phyloP scores from a whole-genome alignment of 2,888 invertebrate genomes.

The Alentia gelatinosa region DNA sequence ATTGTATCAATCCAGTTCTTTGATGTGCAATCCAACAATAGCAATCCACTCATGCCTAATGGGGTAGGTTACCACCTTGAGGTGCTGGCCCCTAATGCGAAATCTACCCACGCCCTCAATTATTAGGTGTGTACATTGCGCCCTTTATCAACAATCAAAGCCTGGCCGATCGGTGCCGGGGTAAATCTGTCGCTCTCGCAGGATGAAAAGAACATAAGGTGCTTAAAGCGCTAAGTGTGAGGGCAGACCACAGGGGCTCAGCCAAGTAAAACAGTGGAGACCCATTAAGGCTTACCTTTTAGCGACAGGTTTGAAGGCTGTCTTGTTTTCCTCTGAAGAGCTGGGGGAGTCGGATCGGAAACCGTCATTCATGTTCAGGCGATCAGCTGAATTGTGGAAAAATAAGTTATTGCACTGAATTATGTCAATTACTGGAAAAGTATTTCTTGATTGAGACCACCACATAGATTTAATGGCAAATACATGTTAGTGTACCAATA shows the following conservation, averaged over 20 bases:
- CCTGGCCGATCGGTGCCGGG: neutral
- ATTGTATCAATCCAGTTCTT: neutral
- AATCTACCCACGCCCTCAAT: neutral
- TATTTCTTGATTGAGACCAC: no score
- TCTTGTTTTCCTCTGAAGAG: constrained; percentile 41
- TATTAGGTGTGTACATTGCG: constrained; percentile 4
- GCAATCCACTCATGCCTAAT: constrained; percentile 4
- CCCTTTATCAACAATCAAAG: constrained; percentile 28
- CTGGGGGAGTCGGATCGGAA: constrained; percentile 5
- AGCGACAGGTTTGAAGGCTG: constrained; percentile 34
- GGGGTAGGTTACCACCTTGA: neutral
- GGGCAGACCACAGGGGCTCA: neutral
- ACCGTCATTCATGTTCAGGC: neutral
- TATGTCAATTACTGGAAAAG: no score
- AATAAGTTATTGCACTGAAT: neutral
- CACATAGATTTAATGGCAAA: no score
- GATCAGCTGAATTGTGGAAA: neutral
- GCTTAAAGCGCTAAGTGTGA: neutral
- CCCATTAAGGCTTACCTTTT: constrained; percentile 32
- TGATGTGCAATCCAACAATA: neutral
- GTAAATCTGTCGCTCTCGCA: neutral
- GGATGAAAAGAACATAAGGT: constrained; percentile 37
- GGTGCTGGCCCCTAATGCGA: neutral
- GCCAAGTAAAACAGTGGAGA: constrained; percentile 11
- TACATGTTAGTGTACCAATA: no score